These are phyloP conservation scores for Octodon degus DNA, from an alignment of 2,113 vertebrate genomes.

Conservation along the genomic window DNA sequence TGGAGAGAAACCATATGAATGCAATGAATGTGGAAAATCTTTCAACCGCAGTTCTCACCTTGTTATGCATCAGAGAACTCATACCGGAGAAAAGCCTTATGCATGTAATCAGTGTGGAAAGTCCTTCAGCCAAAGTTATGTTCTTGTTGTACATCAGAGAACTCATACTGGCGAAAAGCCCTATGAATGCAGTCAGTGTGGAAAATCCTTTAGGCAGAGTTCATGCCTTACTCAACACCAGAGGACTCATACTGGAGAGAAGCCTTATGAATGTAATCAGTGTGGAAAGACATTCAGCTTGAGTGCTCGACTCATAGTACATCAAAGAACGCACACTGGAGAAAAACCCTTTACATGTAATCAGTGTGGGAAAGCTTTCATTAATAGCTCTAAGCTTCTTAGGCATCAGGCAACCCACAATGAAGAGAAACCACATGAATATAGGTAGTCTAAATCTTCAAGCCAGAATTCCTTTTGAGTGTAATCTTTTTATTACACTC, in stretches of 20 bases:
- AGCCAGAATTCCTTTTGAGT: neutral
- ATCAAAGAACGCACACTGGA: conserved; percentile 80
- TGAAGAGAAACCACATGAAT: conserved; percentile 69
- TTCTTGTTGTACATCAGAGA: conserved; percentile 80
- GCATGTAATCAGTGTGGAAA: conserved; percentile 81
- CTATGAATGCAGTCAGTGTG: conserved; percentile 74
- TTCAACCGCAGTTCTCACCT: conserved; percentile 83
- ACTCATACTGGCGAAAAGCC: conserved; percentile 80
- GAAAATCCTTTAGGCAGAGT: conserved; percentile 77
- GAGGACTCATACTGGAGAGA: conserved; percentile 80
- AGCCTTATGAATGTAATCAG: conserved; percentile 79
- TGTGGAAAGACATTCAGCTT: conserved; percentile 79
- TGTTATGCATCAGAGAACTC: conserved; percentile 81
- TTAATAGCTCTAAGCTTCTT: conserved; percentile 78
- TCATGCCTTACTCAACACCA: conserved; percentile 80
- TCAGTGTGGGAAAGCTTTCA: conserved; percentile 83
- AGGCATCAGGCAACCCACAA: conserved; percentile 79
- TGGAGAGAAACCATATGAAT: conserved; percentile 81
- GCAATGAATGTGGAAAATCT: conserved; percentile 79
- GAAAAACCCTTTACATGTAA: conserved; percentile 79
- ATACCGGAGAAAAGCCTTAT: conserved; percentile 83
- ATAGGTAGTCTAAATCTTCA: conserved; percentile 12
- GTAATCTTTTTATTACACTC: neutral
- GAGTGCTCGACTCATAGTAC: conserved; percentile 78
- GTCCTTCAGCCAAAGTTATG: conserved; percentile 81